Evolutionary conservation across 2,888 invertebrate species (phyloP).

Genomic region (Chrysodeixis includens): DNA sequence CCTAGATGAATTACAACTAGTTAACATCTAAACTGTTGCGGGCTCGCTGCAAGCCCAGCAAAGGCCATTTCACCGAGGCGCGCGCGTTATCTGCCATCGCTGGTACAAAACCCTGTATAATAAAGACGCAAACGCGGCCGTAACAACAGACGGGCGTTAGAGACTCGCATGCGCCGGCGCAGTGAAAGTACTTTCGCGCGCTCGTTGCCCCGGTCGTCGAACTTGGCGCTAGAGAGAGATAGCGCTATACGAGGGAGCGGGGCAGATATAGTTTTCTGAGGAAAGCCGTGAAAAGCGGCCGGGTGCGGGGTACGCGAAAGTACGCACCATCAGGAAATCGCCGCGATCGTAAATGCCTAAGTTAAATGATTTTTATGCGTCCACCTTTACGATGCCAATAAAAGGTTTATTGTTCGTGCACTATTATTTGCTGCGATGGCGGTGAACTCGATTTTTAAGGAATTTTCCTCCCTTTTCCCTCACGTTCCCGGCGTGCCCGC

Average conservation of each 20-base stretch:
- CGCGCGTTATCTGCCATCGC: constrained; percentile 69
- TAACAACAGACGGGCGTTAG: constrained; percentile 71
- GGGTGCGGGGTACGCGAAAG: constrained; percentile 78
- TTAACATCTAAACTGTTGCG: constrained; percentile 72
- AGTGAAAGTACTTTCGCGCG: constrained; percentile 89
- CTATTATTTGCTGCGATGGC: constrained; percentile 65
- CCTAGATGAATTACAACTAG: constrained; percentile 81
- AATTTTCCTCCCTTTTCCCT: constrained; percentile 54
- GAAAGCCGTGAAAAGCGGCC: constrained; percentile 82
- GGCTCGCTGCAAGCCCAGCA: constrained; percentile 55
- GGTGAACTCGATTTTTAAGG: constrained; percentile 59
- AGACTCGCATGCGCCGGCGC: constrained; percentile 83
- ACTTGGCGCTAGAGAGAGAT: constrained; percentile 74
- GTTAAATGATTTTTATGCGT: constrained; percentile 80
- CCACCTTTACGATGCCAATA: constrained; percentile 78
- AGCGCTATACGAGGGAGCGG: constrained; percentile 64
- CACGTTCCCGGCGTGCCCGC: constrained; percentile 25
- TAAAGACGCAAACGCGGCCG: constrained; percentile 77
- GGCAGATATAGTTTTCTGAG: constrained; percentile 78
- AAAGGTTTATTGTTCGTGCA: constrained; percentile 72
- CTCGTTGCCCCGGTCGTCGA: constrained; percentile 87
- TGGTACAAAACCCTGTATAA: constrained; percentile 66
- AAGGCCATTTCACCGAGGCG: constrained; percentile 75
- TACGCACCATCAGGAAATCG: constrained; percentile 82
- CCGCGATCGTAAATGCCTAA: constrained; percentile 75